These are phyloP conservation scores for Malacoraja senta DNA, from an alignment of 2,797 vertebrate genomes.

Conservation along the genomic window DNA sequence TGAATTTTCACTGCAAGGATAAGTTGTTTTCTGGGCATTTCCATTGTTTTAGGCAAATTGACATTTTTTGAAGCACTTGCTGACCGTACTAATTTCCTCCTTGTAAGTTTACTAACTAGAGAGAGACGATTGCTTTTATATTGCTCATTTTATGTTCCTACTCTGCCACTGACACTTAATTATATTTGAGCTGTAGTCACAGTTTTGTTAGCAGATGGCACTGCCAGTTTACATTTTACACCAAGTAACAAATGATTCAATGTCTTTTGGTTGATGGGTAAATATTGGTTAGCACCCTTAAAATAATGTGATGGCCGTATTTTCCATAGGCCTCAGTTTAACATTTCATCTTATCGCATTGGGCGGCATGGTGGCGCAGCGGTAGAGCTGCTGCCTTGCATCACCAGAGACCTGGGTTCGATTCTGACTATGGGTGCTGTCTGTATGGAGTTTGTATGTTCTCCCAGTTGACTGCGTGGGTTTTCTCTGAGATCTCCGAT, in stretches of 20 bases:
- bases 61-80: background rate
- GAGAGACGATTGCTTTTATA: background rate
- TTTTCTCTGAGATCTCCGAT: too few species aligned
- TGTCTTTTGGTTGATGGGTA: background rate
- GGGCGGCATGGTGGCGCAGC: too few species aligned
- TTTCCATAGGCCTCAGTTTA: conserved; percentile 40
- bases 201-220: background rate
- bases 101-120: background rate
- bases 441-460: too few species aligned
- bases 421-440: too few species aligned
- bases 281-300: conserved; percentile 42
- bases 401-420: too few species aligned
- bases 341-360: background rate
- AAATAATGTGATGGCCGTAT: conserved; percentile 45
- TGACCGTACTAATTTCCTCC: background rate
- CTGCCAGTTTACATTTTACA: background rate
- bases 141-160: background rate
- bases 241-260: background rate
- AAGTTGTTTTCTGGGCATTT: background rate
- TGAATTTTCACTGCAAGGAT: background rate
- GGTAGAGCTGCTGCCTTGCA: too few species aligned
- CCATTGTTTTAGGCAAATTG: background rate
- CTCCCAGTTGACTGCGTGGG: too few species aligned
- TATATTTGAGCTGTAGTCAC: background rate
- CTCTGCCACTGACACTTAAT: background rate